A percentile compares a stretch with the other conserved stretches of the same genome.
These are phyloP conservation scores for Acleris laterana DNA, from an alignment of 2,888 invertebrate genomes.

Conservation along the genomic window DNA sequence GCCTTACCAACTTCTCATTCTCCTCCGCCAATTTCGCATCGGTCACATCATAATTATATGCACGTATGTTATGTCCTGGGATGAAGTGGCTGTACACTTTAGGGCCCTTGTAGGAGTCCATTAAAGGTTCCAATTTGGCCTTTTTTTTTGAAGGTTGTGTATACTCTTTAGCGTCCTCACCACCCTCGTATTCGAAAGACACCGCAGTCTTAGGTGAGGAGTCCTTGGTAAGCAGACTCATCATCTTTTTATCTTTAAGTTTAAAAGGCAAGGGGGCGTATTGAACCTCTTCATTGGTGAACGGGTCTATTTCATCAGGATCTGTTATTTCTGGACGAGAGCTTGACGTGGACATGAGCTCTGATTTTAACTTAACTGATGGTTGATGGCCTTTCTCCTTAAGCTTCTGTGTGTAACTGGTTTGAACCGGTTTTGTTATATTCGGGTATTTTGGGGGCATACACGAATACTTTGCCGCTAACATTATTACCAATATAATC, in stretches of 20 bases:
- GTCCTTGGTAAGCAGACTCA: not conserved
- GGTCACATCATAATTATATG: no score
- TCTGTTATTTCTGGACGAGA: no score
- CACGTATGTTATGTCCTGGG: no score
- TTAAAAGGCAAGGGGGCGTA: constrained; percentile 47
- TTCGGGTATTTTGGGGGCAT: constrained; percentile 25
- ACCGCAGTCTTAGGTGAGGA: no score
- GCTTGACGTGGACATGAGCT: constrained; percentile 42
- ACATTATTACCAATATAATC: constrained; percentile 42
- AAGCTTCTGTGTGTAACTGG: constrained; percentile 48
- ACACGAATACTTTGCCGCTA: constrained; percentile 42
- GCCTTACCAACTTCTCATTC: no score
- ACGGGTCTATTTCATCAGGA: not conserved
- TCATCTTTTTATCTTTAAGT: not conserved
- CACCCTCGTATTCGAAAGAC: no score
- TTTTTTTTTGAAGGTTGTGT: no score
- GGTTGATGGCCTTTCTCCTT: constrained; percentile 49
- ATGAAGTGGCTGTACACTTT: no score
- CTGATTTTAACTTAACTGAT: constrained; percentile 47
- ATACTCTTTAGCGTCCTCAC: no score
- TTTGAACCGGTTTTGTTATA: constrained; percentile 39
- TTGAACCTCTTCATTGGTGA: constrained; percentile 41
- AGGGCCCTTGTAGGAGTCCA: no score
- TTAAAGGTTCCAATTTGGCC: no score
- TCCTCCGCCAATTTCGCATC: no score